These are phyloP conservation scores for Drosophila cognata DNA, from an alignment of 2,888 invertebrate species.

Conservation along the genomic window DNA sequence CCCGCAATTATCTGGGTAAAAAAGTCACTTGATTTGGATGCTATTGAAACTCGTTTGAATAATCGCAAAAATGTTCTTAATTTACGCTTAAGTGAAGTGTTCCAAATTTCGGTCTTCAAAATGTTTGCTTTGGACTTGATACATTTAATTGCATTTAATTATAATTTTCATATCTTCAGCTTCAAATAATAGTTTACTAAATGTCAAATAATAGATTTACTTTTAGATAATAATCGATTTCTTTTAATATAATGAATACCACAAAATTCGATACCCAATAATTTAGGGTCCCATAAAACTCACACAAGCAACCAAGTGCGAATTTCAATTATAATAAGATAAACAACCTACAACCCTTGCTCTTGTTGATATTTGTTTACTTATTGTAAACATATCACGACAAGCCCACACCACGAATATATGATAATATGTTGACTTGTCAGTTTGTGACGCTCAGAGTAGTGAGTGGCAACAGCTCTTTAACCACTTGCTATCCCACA, in stretches of 20 bases:
- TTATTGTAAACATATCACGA: background rate
- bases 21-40: background rate
- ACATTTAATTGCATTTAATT: background rate
- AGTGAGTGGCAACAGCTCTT: constrained; percentile 8
- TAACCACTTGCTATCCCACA: background rate
- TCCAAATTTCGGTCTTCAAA: background rate
- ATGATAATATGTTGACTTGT: background rate
- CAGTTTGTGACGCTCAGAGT: background rate
- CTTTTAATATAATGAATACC: background rate
- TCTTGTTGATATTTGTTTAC: background rate
- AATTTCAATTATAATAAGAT: background rate
- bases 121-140: background rate
- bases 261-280: background rate
- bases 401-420: background rate
- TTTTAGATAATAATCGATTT: background rate
- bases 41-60: background rate
- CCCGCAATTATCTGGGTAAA: background rate
- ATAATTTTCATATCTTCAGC: background rate
- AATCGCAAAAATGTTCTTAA: background rate
- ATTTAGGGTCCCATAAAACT: background rate
- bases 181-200: background rate
- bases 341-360: too few relatives aligned
- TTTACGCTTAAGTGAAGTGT: background rate
- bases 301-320: background rate
- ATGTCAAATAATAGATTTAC: background rate